Conservation (phyloP, 1,140 invertebrate species). For the Ridgeia piscesae region DNA sequence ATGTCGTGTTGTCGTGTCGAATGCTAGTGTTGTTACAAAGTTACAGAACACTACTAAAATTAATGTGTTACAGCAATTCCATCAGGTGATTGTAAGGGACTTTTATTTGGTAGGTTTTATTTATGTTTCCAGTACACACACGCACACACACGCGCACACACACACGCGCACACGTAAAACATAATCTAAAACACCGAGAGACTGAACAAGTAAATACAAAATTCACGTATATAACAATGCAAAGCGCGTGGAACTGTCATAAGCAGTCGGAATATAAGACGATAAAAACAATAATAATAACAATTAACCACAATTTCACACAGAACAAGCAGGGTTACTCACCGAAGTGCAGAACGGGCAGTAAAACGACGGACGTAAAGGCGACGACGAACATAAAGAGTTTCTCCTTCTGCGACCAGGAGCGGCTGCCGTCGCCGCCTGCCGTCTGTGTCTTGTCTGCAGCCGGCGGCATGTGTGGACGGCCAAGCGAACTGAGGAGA, state of each 20-base stretch:
- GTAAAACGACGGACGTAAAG: background rate
- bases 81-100: no score
- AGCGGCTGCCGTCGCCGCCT: background rate
- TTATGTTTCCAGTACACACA: no score
- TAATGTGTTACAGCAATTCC: background rate
- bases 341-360: slow-evolving; percentile 16
- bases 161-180: no score
- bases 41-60: background rate
- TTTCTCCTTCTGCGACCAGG: slow-evolving; percentile 9
- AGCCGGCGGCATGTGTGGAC: background rate
- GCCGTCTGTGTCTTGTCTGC: background rate
- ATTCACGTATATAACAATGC: no score
- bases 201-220: no score
- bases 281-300: background rate
- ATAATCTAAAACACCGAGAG: no score
- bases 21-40: background rate
- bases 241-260: no score
- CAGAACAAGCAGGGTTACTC: background rate
- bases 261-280: no score
- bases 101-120: no score
- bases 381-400: slow-evolving; percentile 8
- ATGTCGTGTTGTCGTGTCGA: background rate
- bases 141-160: no score
- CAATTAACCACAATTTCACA: background rate
- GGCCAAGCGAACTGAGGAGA: background rate